Conservation (phyloP, 2,888 invertebrate genomes). For the Aromia moschata region DNA sequence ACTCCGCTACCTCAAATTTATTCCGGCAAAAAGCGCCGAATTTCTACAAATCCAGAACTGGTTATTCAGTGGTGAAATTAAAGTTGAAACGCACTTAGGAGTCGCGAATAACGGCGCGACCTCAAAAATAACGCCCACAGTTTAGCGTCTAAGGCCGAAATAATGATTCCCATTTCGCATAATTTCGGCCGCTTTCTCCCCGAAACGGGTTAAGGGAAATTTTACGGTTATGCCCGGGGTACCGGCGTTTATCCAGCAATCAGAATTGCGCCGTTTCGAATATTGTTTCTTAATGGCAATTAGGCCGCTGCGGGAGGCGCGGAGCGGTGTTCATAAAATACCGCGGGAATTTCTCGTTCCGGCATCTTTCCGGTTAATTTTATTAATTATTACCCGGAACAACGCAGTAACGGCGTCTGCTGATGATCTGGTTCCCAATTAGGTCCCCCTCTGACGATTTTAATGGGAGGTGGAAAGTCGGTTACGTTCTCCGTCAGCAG, state of each 20-base stretch:
- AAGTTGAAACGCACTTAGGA: slow-evolving; percentile 20
- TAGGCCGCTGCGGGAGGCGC: slow-evolving; percentile 9
- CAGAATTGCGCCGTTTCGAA: slow-evolving; percentile 23
- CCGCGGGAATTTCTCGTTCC: slow-evolving; percentile 27
- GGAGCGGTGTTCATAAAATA: slow-evolving; percentile 22
- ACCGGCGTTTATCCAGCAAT: slow-evolving; percentile 32
- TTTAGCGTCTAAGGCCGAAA: slow-evolving; percentile 29
- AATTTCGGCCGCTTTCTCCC: slow-evolving; percentile 38
- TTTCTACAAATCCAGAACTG: slow-evolving; percentile 16
- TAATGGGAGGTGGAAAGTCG: too few relatives aligned
- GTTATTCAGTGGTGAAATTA: slow-evolving; percentile 16
- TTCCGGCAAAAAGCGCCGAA: background rate
- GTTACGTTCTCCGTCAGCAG: too few relatives aligned
- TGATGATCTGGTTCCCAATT: slow-evolving; percentile 2
- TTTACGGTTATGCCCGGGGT: slow-evolving; percentile 33
- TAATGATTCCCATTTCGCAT: slow-evolving; percentile 40
- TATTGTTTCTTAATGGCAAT: slow-evolving; percentile 28
- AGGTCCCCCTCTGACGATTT: background rate
- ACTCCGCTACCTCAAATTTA: background rate
- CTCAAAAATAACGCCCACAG: slow-evolving; percentile 21
- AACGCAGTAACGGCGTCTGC: slow-evolving; percentile 23
- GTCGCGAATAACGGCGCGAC: slow-evolving; percentile 18
- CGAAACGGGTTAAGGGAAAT: slow-evolving; percentile 31
- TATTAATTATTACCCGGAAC: slow-evolving; percentile 28
- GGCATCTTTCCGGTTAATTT: slow-evolving; percentile 25